Evolutionary conservation across 1,140 invertebrate species (phyloP).

Genomic region (Hycleus cichorii): DNA sequence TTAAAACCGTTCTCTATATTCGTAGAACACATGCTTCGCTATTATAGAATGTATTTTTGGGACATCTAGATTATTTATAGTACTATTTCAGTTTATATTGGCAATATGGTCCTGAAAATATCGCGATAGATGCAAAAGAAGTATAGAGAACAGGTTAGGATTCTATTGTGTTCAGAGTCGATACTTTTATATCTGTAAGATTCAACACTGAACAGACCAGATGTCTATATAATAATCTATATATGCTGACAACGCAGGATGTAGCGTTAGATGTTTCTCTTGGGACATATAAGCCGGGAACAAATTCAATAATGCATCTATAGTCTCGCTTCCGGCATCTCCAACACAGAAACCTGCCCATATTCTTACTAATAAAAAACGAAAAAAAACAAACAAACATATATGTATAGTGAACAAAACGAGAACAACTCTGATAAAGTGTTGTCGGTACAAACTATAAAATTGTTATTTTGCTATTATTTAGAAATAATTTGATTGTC

Average conservation of each 20-base stretch:
- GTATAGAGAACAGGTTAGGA: constrained; percentile 13
- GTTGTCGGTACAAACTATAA: too few relatives aligned
- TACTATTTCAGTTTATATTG: constrained; percentile 22
- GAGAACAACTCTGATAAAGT: too few relatives aligned
- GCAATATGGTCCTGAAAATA: constrained; percentile 25
- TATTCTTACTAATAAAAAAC: background rate
- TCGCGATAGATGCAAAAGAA: constrained; percentile 21
- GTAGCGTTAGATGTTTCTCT: constrained; percentile 34
- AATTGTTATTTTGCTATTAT: too few relatives aligned
- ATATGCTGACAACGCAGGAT: constrained; percentile 43
- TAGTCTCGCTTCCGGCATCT: constrained; percentile 29
- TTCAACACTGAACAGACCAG: constrained; percentile 39
- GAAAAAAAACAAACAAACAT: too few relatives aligned
- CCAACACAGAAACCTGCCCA: constrained; percentile 15
- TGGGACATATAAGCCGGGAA: constrained; percentile 39
- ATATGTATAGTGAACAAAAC: too few relatives aligned
- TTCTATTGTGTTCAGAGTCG: constrained; percentile 24
- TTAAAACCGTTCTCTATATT: constrained; percentile 10
- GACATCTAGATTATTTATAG: constrained; percentile 24
- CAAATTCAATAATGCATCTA: constrained; percentile 44
- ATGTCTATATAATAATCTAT: constrained; percentile 45
- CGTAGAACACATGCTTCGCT: constrained; percentile 17
- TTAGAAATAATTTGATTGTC: too few relatives aligned
- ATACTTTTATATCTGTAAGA: constrained; percentile 40
- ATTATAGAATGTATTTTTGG: constrained; percentile 20